Base-by-base conservation (phyloP, 1,140 invertebrate genomes). In the Rhopalosiphum maidis region DNA sequence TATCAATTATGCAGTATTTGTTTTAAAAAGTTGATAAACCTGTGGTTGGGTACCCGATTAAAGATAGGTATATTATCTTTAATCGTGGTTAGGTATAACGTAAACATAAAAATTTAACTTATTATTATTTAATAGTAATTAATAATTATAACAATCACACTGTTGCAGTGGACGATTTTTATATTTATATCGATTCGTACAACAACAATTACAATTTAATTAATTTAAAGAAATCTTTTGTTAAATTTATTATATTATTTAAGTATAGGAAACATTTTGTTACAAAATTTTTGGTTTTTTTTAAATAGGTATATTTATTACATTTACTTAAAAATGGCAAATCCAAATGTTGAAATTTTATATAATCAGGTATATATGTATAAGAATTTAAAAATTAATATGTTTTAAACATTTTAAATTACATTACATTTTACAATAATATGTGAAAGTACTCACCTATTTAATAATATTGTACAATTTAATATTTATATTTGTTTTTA, bases 291-390 rank as follows among this genome's bases (percentile, higher is more conserved):
- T 22, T 18, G 0, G 7, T 83, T 83, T 23, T 83, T 22, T 23
- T 46, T 15, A 43, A 43, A 2, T 46, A 85, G 25, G 4, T n/a
- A 30, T n/a, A 77, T n/a, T 18, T 18, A 48, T n/a, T 30, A 48
- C 2, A 11, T 22, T 51, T 7, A 89, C 1, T 23, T 30, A 88
- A 37, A 55, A 55, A 89, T 89, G 88, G 90, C 90, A n/a, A 77
- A 91, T 77, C 41, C 90, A 46, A 91, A 46, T 77, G 90, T 91
- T 30, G n/a, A 91, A 91, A 41, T 91, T 43, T 18, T 48, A 46
- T 91, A 91, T 46, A 91, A 91, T 46, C 37, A 91, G 55, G 90
- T 91, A 90, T 30, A 18, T 89, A 9, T n/a, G 15, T 87, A 87
- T 46, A 37, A 37, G 0, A 37, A 54, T 25, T 51, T 54, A 37